Evolutionary conservation across 1,140 invertebrate genomes (phyloP), one percentile per base, ranked within the genome.

Genomic region (Drosophila pachea): DNA sequence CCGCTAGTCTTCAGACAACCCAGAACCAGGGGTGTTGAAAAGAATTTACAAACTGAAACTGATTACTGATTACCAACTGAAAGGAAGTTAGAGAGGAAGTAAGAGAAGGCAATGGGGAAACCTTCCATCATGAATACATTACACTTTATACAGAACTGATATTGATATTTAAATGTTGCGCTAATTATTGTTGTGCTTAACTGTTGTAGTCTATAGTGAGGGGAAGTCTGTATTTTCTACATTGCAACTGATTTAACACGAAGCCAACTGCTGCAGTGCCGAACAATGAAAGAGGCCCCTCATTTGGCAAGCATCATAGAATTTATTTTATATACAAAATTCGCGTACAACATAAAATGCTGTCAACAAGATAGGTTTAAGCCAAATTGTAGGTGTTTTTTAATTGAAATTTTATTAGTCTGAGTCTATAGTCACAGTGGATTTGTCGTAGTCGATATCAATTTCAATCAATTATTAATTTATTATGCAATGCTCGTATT

Each of bases 111-210:
- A 22, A 22, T 22, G 22, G 22, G 22, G 3, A 53, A 35, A 35
- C 16, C 54, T 64, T 33, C 40, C 53, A 29, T 40, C 47, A 33
- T 58, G 54, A 59, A 64, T 56, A 53, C 42, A 60, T 29, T 36
- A 73, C 36, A 59, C n/a, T 33, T 74, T 77, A 74, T 70, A 76
- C 68, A 79, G 79, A 86, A 84, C 81, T 84, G 79, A 83, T 69
- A 79, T 48, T 75, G 48, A 73, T 83, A 78, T 74, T 72, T 76
- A 68, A 76, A 71, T 76, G 69, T 84, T 76, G 60, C 60, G 58
- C 61, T 72, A 43, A 74, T 72, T 33, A 62, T 70, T 74, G 71
- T 72, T 77, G 74, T 69, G 61, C 61, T 58, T 58, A 64, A 69
- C 58, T 65, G 61, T 69, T 68, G 60, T 68, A 68, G 60, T 64